Base-by-base conservation (phyloP, 2,888 invertebrate species). In the Camponotus fellah region DNA sequence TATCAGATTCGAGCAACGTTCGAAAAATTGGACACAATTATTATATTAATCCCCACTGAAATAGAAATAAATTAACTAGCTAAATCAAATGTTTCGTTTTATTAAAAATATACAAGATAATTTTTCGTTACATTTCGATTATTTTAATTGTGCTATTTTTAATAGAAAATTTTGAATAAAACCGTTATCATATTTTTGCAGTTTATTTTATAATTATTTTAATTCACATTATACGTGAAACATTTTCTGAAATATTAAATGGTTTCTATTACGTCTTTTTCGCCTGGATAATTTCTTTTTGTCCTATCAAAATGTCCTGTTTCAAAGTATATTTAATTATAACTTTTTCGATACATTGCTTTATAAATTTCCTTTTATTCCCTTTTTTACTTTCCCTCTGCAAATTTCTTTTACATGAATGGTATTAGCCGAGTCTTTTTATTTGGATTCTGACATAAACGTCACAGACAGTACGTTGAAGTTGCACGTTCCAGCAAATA, bases 381-480 rank as follows among this genome's bases (percentile, higher is more conserved):
- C 56, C 53, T 34, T 75, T 75, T 68, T 76, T 5, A 69, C 14
- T 37, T 37, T 26, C 14, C 8, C 26, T 43, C 40, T 71, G 37
- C 17, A 56, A 40, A 77, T 58, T 17, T 71, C 26, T 72, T 71
- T 6, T 43, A 43, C 10, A 58, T 17, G 26, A 34, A 26, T 26
- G 26, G 26, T 17, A 60, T 72, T 60, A 71, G 46, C 37, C 9
- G n/a, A 10, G n/a, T 37, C 21, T 10, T 75, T 46, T 49, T 43
- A 21, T 69, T 14, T n/a, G 56, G 17, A 32, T 43, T 53, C 34
- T 21, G 46, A 37, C 26, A 34, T 46, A 74, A 60, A 72, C 14
- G 21, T 60, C 46, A 17, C 17, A 21, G 43, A n/a, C 21, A 21
- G n/a, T 17, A 37, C 43, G 9, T 26, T 60, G 21, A 71, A 58